Conservation (phyloP, 2,888 invertebrate species). For the Drosophila leonis region DNA sequence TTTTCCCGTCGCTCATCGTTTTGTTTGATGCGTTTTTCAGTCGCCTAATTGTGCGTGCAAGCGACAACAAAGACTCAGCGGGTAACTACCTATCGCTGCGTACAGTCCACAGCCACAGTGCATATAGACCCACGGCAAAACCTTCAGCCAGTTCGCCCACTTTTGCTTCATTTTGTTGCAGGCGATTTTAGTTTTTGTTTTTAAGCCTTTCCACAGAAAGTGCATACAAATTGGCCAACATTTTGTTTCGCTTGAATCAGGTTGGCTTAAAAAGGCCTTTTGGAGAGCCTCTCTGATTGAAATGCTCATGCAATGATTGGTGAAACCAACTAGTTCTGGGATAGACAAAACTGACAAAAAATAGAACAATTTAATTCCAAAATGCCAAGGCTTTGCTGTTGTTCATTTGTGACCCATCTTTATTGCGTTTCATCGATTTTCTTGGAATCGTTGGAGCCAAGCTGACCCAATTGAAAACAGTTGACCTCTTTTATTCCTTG, state of each 20-base stretch:
- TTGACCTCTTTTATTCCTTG: slow-evolving; percentile 13
- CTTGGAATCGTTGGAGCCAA: slow-evolving; percentile 5
- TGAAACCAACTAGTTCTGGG: not conserved
- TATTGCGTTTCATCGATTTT: slow-evolving; percentile 32
- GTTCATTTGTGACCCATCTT: slow-evolving; percentile 31
- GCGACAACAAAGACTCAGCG: slow-evolving; percentile 38
- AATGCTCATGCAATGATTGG: not conserved
- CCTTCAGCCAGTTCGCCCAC: slow-evolving; percentile 8
- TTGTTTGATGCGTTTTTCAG: slow-evolving; percentile 51
- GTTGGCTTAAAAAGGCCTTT: not conserved
- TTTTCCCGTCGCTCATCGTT: slow-evolving; percentile 19
- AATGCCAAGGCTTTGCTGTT: no score
- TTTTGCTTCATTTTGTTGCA: slow-evolving; percentile 15
- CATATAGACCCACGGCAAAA: slow-evolving; percentile 8
- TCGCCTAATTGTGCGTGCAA: slow-evolving; percentile 67
- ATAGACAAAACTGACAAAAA: not conserved
- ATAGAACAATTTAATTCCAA: not conserved
- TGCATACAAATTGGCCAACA: slow-evolving; percentile 26
- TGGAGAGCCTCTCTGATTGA: slow-evolving; percentile 2
- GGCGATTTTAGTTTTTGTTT: slow-evolving; percentile 4
- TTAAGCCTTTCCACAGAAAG: slow-evolving; percentile 11
- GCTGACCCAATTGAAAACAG: slow-evolving; percentile 19
- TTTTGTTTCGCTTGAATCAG: slow-evolving; percentile 1
- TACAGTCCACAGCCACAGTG: no score
- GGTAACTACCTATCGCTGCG: slow-evolving; percentile 11